phyloP scores from a whole-genome alignment of 2,888 invertebrate species.

The Ellobium chinense region DNA sequence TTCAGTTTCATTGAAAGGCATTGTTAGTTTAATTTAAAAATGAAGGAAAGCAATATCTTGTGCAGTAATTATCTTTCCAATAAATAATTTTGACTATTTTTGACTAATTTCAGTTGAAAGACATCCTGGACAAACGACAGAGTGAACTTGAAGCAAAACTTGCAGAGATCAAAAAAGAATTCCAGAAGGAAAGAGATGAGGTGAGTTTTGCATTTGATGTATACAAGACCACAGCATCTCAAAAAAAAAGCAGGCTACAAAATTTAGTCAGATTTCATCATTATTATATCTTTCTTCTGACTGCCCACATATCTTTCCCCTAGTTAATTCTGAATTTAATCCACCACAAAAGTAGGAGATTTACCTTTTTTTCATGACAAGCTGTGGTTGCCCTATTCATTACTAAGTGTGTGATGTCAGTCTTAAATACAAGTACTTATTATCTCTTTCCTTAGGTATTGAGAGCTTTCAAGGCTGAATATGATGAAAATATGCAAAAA shows the following conservation, averaged over 20 bases:
- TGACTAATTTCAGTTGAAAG: slow-evolving; percentile 60
- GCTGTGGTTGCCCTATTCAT: too few relatives aligned
- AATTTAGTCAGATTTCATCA: too few relatives aligned
- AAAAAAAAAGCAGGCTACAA: too few relatives aligned
- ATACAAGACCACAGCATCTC: too few relatives aligned
- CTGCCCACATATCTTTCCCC: too few relatives aligned
- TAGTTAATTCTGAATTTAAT: too few relatives aligned
- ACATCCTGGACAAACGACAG: slow-evolving; percentile 61
- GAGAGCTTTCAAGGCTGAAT: slow-evolving; percentile 56
- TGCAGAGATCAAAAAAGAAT: slow-evolving; percentile 61
- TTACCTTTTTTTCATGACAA: too few relatives aligned
- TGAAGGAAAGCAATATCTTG: not conserved
- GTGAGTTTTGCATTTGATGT: too few relatives aligned
- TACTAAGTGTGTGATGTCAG: too few relatives aligned
- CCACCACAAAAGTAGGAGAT: too few relatives aligned
- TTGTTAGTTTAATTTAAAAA: not conserved
- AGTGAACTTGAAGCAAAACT: slow-evolving; percentile 62
- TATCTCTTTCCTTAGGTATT: slow-evolving; percentile 53
- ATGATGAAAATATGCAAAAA: slow-evolving; percentile 59
- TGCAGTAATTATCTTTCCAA: not conserved
- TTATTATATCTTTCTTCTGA: too few relatives aligned
- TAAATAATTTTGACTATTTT: not conserved
- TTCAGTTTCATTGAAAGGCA: too few relatives aligned
- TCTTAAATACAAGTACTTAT: not conserved
- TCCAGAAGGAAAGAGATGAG: slow-evolving; percentile 60